Evolutionary conservation across 2,113 vertebrate species (phyloP).

Genomic region (Crotophaga sulcirostris): DNA sequence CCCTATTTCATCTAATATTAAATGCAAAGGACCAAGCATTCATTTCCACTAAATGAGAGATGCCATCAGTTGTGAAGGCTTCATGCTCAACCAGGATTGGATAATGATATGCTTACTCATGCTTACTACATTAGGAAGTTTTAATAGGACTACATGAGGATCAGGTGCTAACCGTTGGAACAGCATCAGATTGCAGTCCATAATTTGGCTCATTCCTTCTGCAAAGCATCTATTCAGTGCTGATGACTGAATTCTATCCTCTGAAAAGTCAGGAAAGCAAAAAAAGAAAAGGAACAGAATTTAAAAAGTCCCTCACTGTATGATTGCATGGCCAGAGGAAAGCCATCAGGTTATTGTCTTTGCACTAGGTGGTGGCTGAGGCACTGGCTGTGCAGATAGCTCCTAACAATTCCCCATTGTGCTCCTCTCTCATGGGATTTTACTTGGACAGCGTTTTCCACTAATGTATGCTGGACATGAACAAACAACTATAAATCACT

Average conservation of each 20-base stretch:
- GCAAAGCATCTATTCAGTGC: background rate
- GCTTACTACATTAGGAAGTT: constrained; percentile 47
- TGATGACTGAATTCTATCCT: background rate
- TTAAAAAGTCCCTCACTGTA: background rate
- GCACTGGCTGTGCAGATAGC: background rate
- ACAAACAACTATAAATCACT: constrained; percentile 46
- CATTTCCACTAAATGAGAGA: constrained; percentile 15
- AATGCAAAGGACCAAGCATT: background rate
- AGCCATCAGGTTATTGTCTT: background rate
- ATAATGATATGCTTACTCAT: constrained; percentile 64
- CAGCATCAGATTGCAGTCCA: background rate
- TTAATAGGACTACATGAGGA: constrained; percentile 10
- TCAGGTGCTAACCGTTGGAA: constrained; percentile 35
- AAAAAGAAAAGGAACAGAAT: background rate
- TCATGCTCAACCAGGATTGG: background rate
- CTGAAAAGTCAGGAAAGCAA: background rate
- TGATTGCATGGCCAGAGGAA: background rate
- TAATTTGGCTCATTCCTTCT: background rate
- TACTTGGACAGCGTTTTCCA: background rate
- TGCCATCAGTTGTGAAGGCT: constrained; percentile 38
- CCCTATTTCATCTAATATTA: background rate
- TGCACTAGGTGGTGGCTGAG: background rate
- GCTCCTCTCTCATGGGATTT: background rate
- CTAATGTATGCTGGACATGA: constrained; percentile 54
- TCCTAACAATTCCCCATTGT: background rate